A percentile compares a stretch with the other conserved stretches of the same genome.
Conservation (phyloP, 2,888 invertebrate genomes). For the Drosophila hamatofila region DNA sequence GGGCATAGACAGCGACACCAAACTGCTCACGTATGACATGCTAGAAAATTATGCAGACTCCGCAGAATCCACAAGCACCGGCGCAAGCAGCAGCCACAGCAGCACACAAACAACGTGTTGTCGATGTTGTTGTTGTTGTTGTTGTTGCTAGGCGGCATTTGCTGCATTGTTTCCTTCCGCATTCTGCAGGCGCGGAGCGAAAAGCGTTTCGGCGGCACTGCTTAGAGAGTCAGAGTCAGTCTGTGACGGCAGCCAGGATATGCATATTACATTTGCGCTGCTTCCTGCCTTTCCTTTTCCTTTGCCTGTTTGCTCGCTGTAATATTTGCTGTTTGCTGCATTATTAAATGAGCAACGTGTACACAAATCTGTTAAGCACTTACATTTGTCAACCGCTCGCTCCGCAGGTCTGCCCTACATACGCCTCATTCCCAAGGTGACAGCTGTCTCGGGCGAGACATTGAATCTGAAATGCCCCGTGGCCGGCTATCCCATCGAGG, state of each 20-base stretch:
- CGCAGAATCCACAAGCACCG: conserved; percentile 53
- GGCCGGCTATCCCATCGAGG: conserved; percentile 92
- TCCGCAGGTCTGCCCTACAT: conserved; percentile 91
- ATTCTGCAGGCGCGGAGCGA: conserved; percentile 41
- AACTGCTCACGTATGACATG: conserved; percentile 68
- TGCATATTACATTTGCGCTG: conserved; percentile 72
- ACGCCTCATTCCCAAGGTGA: conserved; percentile 91
- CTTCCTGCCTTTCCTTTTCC: conserved; percentile 41
- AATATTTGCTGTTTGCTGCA: conserved; percentile 55
- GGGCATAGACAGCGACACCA: conserved; percentile 35
- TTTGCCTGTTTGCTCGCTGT: conserved; percentile 19
- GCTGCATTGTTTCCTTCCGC: conserved; percentile 79
- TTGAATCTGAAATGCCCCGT: conserved; percentile 92
- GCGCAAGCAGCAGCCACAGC: conserved; percentile 22
- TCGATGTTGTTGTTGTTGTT: conserved; percentile 31
- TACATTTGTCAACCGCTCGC: conserved; percentile 44
- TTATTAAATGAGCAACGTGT: conserved; percentile 73
- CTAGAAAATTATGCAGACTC: conserved; percentile 76
- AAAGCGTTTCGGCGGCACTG: conserved; percentile 63
- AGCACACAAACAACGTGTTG: conserved; percentile 12
- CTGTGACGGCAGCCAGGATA: conserved; percentile 60
- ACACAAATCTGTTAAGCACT: conserved; percentile 72
- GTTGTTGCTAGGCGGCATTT: conserved; percentile 63
- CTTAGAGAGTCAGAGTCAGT: conserved; percentile 12
- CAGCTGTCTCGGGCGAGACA: conserved; percentile 92